Percentiles rank a stretch among this genome's conserved stretches.
Evolutionary conservation across 2,888 invertebrate genomes (phyloP).

Genomic region (Pseudococcus jackbeardsleyi): DNA sequence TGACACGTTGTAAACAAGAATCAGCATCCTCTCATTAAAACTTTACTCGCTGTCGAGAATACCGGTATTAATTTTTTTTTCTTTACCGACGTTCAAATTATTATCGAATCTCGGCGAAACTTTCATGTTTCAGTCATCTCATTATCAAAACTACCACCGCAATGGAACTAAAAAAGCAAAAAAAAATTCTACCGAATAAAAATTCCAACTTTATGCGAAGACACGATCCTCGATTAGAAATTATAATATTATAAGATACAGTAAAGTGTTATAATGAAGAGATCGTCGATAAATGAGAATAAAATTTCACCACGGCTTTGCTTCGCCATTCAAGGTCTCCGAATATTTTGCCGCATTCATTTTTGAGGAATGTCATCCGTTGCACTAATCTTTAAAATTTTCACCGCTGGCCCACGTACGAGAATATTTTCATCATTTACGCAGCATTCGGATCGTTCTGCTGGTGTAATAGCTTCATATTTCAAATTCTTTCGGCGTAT

Average conservation of each 20-base stretch:
- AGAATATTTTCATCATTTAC: not conserved
- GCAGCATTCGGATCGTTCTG: not conserved
- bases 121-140: constrained; percentile 17
- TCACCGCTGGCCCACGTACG: not conserved
- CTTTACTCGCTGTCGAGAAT: constrained; percentile 1
- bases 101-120: not conserved
- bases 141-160: constrained; percentile 8
- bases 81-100: not conserved
- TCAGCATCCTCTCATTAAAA: constrained; percentile 42
- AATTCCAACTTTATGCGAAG: not conserved
- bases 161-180: not conserved
- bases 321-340: not conserved
- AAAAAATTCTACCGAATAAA: not conserved
- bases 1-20: constrained; percentile 2
- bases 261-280: too few species aligned
- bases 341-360: not conserved
- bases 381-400: not conserved
- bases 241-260: not conserved
- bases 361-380: not conserved
- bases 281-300: not conserved
- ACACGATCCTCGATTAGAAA: not conserved
- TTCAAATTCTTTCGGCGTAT: not conserved
- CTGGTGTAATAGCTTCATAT: not conserved
- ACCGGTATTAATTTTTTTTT: constrained; percentile 4
- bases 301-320: not conserved